A percentile compares a stretch with the other conserved stretches of the same genome.
These are phyloP conservation scores for Asobara japonica DNA, from an alignment of 1,140 invertebrate genomes.

Conservation along the genomic window DNA sequence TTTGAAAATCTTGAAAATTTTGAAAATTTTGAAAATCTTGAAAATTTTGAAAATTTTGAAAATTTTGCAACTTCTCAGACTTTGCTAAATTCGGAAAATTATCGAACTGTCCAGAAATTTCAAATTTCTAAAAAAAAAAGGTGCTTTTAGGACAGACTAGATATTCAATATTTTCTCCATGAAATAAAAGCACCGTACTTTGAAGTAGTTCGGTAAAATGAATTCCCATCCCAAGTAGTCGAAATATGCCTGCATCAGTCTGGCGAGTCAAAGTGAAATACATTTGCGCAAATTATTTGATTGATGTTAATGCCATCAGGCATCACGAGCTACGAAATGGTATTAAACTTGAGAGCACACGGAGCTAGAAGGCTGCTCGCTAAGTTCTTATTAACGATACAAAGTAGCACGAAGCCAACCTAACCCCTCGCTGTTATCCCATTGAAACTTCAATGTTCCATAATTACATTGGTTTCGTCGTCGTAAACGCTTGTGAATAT, in stretches of 20 bases:
- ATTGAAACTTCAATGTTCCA: not conserved
- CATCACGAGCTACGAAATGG: not conserved
- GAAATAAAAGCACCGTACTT: no score
- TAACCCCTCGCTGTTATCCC: not conserved
- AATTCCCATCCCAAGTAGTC: not conserved
- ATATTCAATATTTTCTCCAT: no score
- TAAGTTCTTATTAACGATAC: conserved; percentile 14
- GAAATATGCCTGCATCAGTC: not conserved
- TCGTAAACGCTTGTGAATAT: not conserved
- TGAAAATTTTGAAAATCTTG: no score
- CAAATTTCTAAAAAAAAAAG: no score
- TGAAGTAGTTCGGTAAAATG: no score
- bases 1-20: no score
- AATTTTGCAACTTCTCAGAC: no score
- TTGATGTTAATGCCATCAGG: not conserved
- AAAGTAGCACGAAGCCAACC: not conserved
- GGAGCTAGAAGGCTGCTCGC: not conserved
- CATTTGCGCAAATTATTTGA: not conserved
- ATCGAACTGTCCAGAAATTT: no score
- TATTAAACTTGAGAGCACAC: conserved; percentile 4
- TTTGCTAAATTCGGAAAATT: no score
- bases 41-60: no score
- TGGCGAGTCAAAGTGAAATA: not conserved
- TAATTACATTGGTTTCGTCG: not conserved
- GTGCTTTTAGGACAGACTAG: no score